These are phyloP conservation scores for Oreonectes daqikongensis DNA, from an alignment of 2,797 vertebrate genomes.

Conservation along the genomic window DNA sequence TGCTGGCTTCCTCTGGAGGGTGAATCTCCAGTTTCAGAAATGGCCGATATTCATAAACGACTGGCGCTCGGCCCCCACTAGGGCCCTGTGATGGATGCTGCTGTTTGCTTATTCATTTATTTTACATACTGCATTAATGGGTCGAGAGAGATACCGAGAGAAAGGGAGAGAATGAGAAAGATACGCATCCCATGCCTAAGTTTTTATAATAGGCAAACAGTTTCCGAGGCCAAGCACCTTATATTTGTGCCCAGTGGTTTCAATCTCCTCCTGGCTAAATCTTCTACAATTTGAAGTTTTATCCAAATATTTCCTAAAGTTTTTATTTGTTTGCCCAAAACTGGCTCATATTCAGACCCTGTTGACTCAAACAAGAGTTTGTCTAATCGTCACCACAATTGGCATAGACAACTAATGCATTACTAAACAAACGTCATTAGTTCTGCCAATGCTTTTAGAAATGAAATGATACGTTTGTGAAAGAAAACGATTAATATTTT, in stretches of 20 bases:
- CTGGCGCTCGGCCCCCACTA: conserved; percentile 2
- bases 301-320: not conserved
- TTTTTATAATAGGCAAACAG: not conserved
- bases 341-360: not conserved
- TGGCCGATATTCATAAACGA: conserved; percentile 38
- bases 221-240: not conserved
- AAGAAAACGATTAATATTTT: too few species aligned
- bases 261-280: not conserved
- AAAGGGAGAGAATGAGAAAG: not conserved
- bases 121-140: conserved; percentile 55
- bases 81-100: conserved; percentile 66
- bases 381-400: not conserved
- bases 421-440: not conserved
- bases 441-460: not conserved
- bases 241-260: not conserved
- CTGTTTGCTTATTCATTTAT: conserved; percentile 68
- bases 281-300: not conserved
- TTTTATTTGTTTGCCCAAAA: not conserved
- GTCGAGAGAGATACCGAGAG: conserved; percentile 28
- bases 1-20: conserved; percentile 36
- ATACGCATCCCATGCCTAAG: conserved; percentile 34
- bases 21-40: conserved; percentile 41
- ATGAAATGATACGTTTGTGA: not conserved
- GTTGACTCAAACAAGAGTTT: not conserved
- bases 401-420: not conserved